Base-by-base conservation (phyloP, 2,113 vertebrate genomes). In the Bufo gargarizans region DNA sequence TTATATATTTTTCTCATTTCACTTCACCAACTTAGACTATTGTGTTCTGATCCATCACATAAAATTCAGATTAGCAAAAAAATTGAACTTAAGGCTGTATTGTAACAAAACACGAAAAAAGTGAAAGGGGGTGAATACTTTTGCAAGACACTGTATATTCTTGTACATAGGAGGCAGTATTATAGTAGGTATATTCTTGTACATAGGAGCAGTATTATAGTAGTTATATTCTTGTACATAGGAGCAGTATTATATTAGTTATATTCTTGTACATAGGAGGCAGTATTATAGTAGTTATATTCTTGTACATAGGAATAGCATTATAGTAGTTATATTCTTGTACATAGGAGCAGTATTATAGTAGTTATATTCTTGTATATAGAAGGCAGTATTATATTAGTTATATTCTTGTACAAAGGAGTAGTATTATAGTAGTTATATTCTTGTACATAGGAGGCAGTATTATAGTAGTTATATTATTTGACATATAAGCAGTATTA, bases 281-380 rank as follows among this genome's bases (percentile, higher is more conserved):
- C 67, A 71, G 67, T 71, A 71, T 33, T 33, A 71, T 43, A 33
- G 67, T 71, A 71, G 67, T 71, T 43, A 71, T 71, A 71, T 71
- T 71, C 11, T 14, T 71, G 67, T 71, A 71, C 12, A 71, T 71
- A 71, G 22, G 11, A 12, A 5, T 11, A 71, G 67, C 43, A 71
- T 71, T 71, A 71, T 71, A 43, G 67, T 71, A 71, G 22, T 43
- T 71, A 33, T 71, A 71, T 71, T 71, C 67, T 71, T 33, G 67
- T 71, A 71, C 33, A 43, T 43, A 71, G 67, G 67, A 69, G 65
- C 65, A 69, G 65, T 69, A 69, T 69, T 33, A 22, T 69, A 69
- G 65, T 22, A 69, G 65, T 69, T 69, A 11, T 69, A 69, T 69
- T 69, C n/a, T 69, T 22, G 65, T 69, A 69, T 0, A 69, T 69